Conservation (phyloP, 2,797 vertebrate genomes). For the Pempheris klunzingeri region DNA sequence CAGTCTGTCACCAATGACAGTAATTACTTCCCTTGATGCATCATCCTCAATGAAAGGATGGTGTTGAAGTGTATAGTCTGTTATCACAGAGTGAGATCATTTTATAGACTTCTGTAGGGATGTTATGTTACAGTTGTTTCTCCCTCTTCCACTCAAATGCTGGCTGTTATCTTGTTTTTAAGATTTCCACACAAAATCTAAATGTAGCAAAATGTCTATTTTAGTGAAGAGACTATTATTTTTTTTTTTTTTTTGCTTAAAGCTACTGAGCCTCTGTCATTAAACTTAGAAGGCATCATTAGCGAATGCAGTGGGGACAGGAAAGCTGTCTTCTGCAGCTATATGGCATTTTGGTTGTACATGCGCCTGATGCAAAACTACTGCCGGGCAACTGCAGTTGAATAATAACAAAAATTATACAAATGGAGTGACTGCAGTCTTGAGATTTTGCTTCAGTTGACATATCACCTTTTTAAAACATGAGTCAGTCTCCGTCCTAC, state of each 20-base stretch:
- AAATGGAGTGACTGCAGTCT: conserved; percentile 59
- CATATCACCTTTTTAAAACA: conserved; percentile 66
- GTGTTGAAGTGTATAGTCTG: conserved; percentile 68
- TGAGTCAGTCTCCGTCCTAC: conserved; percentile 68
- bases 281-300: conserved; percentile 36
- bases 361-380: conserved; percentile 39
- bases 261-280: conserved; percentile 14
- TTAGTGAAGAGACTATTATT: background rate
- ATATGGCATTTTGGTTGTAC: conserved; percentile 36
- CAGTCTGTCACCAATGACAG: conserved; percentile 76
- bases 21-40: conserved; percentile 78
- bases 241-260: conserved; percentile 25
- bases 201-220: conserved; percentile 36
- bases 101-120: conserved; percentile 47
- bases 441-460: conserved; percentile 67
- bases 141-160: conserved; percentile 19
- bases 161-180: conserved; percentile 22
- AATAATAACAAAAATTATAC: conserved; percentile 65
- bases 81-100: conserved; percentile 74
- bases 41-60: conserved; percentile 74
- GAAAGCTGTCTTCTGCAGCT: conserved; percentile 21
- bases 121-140: conserved; percentile 45
- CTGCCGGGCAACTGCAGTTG: conserved; percentile 54
- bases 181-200: conserved; percentile 18
- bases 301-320: conserved; percentile 18